These are phyloP conservation scores for Petromus typicus DNA, from an alignment of 2,113 vertebrate species.

Conservation along the genomic window DNA sequence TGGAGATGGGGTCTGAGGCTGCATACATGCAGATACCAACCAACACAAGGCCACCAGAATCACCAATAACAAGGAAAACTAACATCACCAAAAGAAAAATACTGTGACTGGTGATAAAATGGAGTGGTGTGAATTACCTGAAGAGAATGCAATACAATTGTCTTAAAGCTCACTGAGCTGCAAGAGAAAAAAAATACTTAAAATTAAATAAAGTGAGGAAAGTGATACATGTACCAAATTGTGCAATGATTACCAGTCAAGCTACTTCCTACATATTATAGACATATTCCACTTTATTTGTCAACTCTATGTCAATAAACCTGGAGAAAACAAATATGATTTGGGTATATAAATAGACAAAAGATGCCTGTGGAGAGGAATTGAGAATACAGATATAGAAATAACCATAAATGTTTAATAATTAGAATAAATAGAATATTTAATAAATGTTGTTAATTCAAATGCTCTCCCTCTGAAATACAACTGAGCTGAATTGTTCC, in stretches of 20 bases:
- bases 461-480: not conserved
- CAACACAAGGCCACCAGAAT: not conserved
- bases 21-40: not conserved
- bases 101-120: not conserved
- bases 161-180: not conserved
- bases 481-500: not conserved
- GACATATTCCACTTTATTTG: not conserved
- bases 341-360: not conserved
- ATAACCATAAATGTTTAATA: constrained; percentile 14
- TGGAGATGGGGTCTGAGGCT: too few species aligned
- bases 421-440: constrained; percentile 17
- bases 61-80: not conserved
- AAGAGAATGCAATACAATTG: not conserved
- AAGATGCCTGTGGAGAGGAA: not conserved
- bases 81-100: not conserved
- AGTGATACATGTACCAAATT: not conserved
- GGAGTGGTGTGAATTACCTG: not conserved
- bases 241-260: not conserved
- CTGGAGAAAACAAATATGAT: not conserved
- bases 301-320: not conserved
- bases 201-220: not conserved
- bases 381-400: not conserved
- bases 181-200: not conserved
- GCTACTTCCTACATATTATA: not conserved
- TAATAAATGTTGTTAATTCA: not conserved